Evolutionary conservation across 2,797 vertebrate genomes (phyloP), one percentile per base, ranked within the genome.

Genomic region (Cygnus olor): DNA sequence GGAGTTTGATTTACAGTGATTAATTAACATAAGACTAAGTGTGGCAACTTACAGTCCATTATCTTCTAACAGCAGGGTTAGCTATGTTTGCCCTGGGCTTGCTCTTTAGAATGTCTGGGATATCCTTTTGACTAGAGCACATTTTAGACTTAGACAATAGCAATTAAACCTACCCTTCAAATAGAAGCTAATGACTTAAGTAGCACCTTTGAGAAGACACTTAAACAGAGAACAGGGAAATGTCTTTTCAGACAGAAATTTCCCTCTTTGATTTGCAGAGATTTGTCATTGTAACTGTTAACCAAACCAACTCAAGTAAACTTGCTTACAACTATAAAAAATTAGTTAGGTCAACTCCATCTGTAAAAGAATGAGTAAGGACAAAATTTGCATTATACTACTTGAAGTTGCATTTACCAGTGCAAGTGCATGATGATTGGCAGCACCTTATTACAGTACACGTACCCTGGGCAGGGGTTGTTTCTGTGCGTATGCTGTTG

Each of bases 181-280:
- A 60, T 16, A 84, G 56, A 78, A 28, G 13, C 32, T 42, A 21
- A 8, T 53, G 36, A n/a, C 22, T 3, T 9, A 71, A 36, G 47
- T 86, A 18, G 49, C 4, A 5, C 22, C 3, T n/a, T 1, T 32
- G 38, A 63, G 22, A 25, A 85, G 28, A 19, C 21, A 12, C 5
- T 9, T 0, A 0, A 58, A 30, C 7, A 51, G 36, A 42, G n/a
- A 71, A 10, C 22, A 60, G 40, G 44, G 16, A n/a, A 66, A 11
- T 61, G 6, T 20, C 25, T 68, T 81, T 47, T 71, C 2, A 66
- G 18, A 8, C 9, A 13, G n/a, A 22, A 2, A 2, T 61, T 84
- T 77, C 8, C 20, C 8, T 14, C 2, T 34, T 1, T 70, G 10
- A 9, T 79, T 90, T 86, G 24, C 18, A 11, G 30, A 64, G 18